These are phyloP conservation scores for Hylyphantes graminicola DNA, from an alignment of 1,140 invertebrate genomes.

Conservation along the genomic window DNA sequence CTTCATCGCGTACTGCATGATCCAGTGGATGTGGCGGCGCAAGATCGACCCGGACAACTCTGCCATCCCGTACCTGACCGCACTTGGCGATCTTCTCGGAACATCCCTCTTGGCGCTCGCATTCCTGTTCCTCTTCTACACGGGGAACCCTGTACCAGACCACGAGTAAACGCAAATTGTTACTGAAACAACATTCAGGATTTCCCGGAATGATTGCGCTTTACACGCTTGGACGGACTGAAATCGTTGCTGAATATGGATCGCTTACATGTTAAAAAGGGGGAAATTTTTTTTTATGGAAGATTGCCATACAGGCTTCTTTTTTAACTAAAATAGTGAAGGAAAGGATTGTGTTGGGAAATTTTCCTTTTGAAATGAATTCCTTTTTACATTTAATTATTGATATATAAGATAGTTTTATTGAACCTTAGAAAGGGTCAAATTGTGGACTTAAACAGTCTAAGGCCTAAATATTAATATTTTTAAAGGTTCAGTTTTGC, in stretches of 20 bases:
- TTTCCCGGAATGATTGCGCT: not conserved
- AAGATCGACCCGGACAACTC: slow-evolving; percentile 72
- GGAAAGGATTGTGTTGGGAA: no score
- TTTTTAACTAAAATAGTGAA: no score
- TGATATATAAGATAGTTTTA: no score
- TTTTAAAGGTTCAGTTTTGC: no score
- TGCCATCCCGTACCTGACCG: slow-evolving; percentile 87
- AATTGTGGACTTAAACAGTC: no score
- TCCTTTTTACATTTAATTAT: no score
- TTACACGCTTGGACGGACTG: not conserved
- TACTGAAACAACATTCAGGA: not conserved
- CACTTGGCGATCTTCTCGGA: slow-evolving; percentile 91
- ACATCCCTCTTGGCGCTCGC: slow-evolving; percentile 86
- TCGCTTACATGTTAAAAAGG: no score
- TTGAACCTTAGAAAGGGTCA: no score
- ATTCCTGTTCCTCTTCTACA: slow-evolving; percentile 70
- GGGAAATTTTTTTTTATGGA: no score
- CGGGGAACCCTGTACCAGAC: slow-evolving; percentile 36
- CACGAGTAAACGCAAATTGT: not conserved
- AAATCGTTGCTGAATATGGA: not conserved
- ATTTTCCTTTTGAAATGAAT: no score
- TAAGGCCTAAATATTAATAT: no score
- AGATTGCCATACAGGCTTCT: no score
- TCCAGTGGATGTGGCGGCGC: slow-evolving; percentile 69
- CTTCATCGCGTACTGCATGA: slow-evolving; percentile 72